Evolutionary conservation across 1,140 invertebrate genomes (phyloP).

Genomic region (Drosophila ogumai): DNA sequence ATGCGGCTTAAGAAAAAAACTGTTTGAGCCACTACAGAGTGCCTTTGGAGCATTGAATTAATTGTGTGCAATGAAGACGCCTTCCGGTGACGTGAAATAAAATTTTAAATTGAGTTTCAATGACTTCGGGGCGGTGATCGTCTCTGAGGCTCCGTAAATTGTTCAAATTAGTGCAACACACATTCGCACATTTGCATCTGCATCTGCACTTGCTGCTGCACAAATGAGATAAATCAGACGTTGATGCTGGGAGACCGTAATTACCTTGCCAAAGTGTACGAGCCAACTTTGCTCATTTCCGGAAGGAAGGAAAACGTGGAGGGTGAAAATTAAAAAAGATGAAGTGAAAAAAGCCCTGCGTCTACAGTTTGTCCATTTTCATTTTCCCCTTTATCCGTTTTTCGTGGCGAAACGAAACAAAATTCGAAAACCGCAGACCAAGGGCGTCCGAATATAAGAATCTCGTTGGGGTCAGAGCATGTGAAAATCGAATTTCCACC

Average conservation of each 20-base stretch:
- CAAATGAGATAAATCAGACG: constrained; percentile 48
- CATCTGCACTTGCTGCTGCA: constrained; percentile 15
- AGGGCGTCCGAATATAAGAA: constrained; percentile 52
- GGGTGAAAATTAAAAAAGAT: constrained; percentile 67
- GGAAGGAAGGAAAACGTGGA: constrained; percentile 28
- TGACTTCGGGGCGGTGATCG: constrained; percentile 19
- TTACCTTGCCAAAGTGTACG: constrained; percentile 56
- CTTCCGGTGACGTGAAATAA: constrained; percentile 23
- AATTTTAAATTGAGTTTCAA: constrained; percentile 43
- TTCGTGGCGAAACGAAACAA: constrained; percentile 45
- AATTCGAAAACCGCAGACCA: constrained; percentile 56
- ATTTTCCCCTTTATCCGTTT: background rate
- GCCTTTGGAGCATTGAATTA: constrained; percentile 18
- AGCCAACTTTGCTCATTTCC: constrained; percentile 61
- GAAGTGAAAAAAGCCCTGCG: constrained; percentile 44
- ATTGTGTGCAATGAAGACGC: constrained; percentile 35
- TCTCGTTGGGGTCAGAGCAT: constrained; percentile 62
- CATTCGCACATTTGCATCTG: constrained; percentile 26
- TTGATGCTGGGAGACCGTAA: constrained; percentile 44
- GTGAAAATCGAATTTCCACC: constrained; percentile 56
- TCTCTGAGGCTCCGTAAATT: constrained; percentile 6
- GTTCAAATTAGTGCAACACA: constrained; percentile 39
- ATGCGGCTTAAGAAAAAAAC: constrained; percentile 3
- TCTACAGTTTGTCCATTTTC: constrained; percentile 42
- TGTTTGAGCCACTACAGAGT: constrained; percentile 4